Base-by-base conservation (phyloP, 2,888 invertebrate genomes). In the Callyntrura guangdongensis region DNA sequence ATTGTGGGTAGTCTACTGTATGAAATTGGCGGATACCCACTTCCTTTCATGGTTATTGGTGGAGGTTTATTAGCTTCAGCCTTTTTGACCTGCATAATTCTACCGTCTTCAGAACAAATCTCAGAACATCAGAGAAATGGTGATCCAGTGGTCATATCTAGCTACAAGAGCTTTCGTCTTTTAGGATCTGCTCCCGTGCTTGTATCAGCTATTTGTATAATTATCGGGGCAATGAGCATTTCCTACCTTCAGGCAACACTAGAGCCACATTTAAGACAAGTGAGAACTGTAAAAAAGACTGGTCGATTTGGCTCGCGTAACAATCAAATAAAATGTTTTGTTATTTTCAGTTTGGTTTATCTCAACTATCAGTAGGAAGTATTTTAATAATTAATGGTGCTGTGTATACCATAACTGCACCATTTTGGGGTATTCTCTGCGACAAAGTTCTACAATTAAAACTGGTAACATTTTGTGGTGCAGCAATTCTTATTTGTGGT, bases 321-420 rank as follows among this genome's bases (percentile, higher is more conserved):
- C 12, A 36, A 36, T 36, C 6, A 36, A 36, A 64, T n/a, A 36
- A 72, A 36, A 72, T 45, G 20, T 36, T 45, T 0, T 14, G n/a
- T 25, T 72, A 36, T 74, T 94, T 94, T 45, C 95, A 96, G 96
- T 97, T 97, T 94, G 93, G 96, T 0, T 95, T 97, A 91, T 96
- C 97, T 0, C 97, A 97, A 0, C 96, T 97, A 77, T 95, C 97
- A 12, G 95, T 97, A 92, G 98, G 98, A 0, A 95, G 97, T 84
- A 97, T 98, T 96, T 98, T 98, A 94, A 97, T 98, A 61, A 97
- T 98, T 93, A 98, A 97, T 94, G 98, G 98, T 2, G 98, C 97
- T 0, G 96, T 96, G 14, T 92, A 92, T 77, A 98, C 98, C 0
- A 86, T 97, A 0, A 97, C 97, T 0, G 97, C 98, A 0, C 98